Evolutionary conservation across 1,140 invertebrate species (phyloP).

Genomic region (Nixonia krombeini): DNA sequence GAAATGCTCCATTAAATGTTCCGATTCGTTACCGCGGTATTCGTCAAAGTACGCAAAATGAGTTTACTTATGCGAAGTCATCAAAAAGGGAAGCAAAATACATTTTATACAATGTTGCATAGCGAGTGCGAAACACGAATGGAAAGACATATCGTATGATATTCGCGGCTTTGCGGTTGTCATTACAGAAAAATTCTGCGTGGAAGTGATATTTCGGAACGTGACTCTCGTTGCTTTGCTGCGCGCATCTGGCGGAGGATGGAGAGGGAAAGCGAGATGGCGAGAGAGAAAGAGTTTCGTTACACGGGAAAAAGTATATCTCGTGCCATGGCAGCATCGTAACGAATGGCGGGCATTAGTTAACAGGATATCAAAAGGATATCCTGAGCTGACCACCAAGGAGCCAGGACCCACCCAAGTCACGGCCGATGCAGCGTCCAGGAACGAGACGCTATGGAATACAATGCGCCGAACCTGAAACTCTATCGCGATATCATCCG

Average conservation of each 20-base stretch:
- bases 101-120: too few species aligned
- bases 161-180: neutral
- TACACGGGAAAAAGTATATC: constrained; percentile 53
- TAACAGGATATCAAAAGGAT: constrained; percentile 73
- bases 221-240: constrained; percentile 36
- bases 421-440: constrained; percentile 60
- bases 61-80: too few species aligned
- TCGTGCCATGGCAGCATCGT: constrained; percentile 59
- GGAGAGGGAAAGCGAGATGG: constrained; percentile 39
- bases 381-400: constrained; percentile 68
- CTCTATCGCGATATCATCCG: constrained; percentile 70
- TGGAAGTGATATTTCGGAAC: constrained; percentile 36
- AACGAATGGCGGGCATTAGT: constrained; percentile 72
- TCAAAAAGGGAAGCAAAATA: too few species aligned
- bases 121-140: too few species aligned
- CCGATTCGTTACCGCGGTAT: too few species aligned
- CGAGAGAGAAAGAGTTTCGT: constrained; percentile 47
- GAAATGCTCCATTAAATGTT: too few species aligned
- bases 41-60: too few species aligned
- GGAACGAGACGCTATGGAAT: constrained; percentile 63
- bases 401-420: constrained; percentile 66
- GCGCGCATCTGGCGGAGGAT: constrained; percentile 44
- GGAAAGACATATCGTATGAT: constrained; percentile 10
- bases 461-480: constrained; percentile 71
- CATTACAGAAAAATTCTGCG: neutral